These are phyloP conservation scores for Phyllotreta cruciferae DNA, from an alignment of 2,888 invertebrate genomes.

Conservation along the genomic window DNA sequence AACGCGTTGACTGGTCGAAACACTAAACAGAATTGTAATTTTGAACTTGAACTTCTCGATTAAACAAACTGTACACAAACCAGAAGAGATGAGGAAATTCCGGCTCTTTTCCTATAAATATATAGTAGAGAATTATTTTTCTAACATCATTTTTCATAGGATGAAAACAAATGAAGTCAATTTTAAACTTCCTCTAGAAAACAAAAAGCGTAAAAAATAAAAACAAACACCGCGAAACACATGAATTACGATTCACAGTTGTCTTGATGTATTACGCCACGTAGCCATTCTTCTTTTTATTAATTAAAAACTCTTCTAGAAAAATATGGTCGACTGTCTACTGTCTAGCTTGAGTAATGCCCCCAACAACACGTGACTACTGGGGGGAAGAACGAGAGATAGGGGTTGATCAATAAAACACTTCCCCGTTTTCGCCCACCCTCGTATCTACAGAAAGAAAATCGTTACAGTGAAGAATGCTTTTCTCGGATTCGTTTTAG, in stretches of 20 bases:
- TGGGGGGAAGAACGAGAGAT: slow-evolving; percentile 44
- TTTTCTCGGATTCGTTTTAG: slow-evolving; percentile 45
- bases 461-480: slow-evolving; percentile 60
- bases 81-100: too few relatives aligned
- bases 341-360: slow-evolving; percentile 60
- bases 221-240: slow-evolving; percentile 19
- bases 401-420: slow-evolving; percentile 67
- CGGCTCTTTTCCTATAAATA: too few relatives aligned
- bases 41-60: too few relatives aligned
- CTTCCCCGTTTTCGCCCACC: slow-evolving; percentile 58
- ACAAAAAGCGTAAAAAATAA: slow-evolving; percentile 3
- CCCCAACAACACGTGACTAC: slow-evolving; percentile 59
- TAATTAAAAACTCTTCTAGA: slow-evolving; percentile 51
- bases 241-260: slow-evolving; percentile 36
- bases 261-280: slow-evolving; percentile 42
- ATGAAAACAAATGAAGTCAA: slow-evolving; percentile 3
- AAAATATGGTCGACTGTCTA: slow-evolving; percentile 55
- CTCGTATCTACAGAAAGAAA: slow-evolving; percentile 57
- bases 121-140: too few relatives aligned
- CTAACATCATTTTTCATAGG: too few relatives aligned
- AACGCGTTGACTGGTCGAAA: too few relatives aligned
- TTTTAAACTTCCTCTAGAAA: slow-evolving; percentile 16
- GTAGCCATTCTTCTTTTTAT: slow-evolving; percentile 46
- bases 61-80: too few relatives aligned
- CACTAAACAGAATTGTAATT: too few relatives aligned